phyloP scores from a whole-genome alignment of 2,888 invertebrate genomes.

The Tiphia femorata region DNA sequence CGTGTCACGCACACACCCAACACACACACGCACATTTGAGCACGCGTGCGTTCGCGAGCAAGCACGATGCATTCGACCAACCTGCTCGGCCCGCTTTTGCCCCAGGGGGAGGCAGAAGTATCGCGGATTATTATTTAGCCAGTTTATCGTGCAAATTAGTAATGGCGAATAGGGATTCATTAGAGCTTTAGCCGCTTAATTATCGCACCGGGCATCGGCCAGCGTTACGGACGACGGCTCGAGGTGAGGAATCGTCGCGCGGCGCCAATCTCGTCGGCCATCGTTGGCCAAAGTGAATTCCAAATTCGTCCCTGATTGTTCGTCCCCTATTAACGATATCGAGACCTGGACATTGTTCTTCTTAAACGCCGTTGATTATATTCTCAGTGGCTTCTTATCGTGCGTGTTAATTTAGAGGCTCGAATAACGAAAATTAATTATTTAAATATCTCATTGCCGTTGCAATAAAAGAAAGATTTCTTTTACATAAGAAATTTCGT shows the following conservation, averaged over 20 bases:
- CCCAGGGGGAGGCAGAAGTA: slow-evolving; percentile 50
- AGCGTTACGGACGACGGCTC: slow-evolving; percentile 34
- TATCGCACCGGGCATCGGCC: slow-evolving; percentile 36
- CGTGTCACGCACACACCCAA: no score
- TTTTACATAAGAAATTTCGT: neutral
- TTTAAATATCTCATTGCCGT: no score
- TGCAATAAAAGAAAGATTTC: no score
- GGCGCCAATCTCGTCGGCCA: neutral
- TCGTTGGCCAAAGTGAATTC: neutral
- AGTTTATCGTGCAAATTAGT: slow-evolving; percentile 53
- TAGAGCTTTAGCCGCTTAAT: slow-evolving; percentile 52
- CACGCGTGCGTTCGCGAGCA: no score
- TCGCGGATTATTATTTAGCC: slow-evolving; percentile 53
- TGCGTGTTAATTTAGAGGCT: no score
- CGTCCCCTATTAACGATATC: neutral
- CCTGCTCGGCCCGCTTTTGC: no score
- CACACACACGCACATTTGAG: neutral
- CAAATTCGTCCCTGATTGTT: neutral
- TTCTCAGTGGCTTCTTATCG: neutral
- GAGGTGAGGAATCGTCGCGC: slow-evolving; percentile 7
- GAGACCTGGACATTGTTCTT: neutral
- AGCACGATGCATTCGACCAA: slow-evolving; percentile 35
- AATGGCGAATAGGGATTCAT: slow-evolving; percentile 54
- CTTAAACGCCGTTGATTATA: neutral
- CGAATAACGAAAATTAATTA: no score